Evolutionary conservation across 2,797 vertebrate genomes (phyloP), one percentile per base, ranked within the genome.

Genomic region (Iguana delicatissima): DNA sequence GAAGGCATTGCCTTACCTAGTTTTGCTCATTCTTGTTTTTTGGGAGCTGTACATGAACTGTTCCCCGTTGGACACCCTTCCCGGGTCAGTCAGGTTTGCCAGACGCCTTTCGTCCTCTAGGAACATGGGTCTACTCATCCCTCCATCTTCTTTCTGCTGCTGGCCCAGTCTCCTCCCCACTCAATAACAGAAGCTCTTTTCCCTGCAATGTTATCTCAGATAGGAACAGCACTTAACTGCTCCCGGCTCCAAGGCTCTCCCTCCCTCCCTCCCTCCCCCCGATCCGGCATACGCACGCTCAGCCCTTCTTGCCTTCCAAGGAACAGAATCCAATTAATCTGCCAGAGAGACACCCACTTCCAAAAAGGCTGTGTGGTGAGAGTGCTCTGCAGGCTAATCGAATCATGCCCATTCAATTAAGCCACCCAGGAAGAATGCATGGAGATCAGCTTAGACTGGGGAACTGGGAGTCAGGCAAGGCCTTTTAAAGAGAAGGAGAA

Each of bases 321-420:
- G 74, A 52, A 85, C 59, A 83, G 80, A 82, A 46, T 76, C 0
- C 83, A 72, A 2, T 0, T 4, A 0, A 14, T 74, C 67, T 29
- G 38, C 55, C 32, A 35, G 0, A 1, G 57, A 88, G 87, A 84
- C 42, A 64, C 88, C 88, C 72, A 84, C 35, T 14, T 84, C 81
- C 82, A 55, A 84, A 85, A 67, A 79, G 82, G 73, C 82, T 20
- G 72, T 6, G 10, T 12, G 13, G 81, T 24, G 57, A 64, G 72
- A 76, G 69, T 35, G 55, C 81, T 64, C 57, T 55, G 73, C 13
- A 14, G 82, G 88, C 88, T 89, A 84, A 89, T 89, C 82, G 59
- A 89, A 84, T 84, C 88, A 89, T 64, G 88, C 82, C 88, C 88
- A 67, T 84, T 89, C 88, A 79, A 85, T 89, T 89, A 89, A 84